These are phyloP conservation scores for Spinus pinus DNA, from an alignment of 2,797 vertebrate genomes.

Conservation along the genomic window DNA sequence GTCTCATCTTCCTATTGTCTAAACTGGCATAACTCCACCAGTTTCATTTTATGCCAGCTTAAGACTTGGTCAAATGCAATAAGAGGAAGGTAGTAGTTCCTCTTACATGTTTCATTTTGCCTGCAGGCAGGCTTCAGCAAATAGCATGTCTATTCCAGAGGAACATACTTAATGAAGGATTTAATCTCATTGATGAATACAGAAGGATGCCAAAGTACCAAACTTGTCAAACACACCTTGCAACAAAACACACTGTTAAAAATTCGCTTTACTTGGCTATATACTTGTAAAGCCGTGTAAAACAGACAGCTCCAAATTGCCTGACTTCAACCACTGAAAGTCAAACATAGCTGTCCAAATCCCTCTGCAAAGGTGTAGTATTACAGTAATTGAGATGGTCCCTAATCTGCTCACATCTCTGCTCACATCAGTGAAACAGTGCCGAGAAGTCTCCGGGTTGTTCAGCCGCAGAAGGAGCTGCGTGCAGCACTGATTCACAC, in stretches of 20 bases:
- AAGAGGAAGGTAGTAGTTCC: not conserved
- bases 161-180: not conserved
- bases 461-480: not conserved
- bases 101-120: not conserved
- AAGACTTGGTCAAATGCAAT: not conserved
- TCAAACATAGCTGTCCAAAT: not conserved
- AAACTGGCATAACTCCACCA: not conserved
- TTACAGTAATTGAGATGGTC: not conserved
- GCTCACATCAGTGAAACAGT: constrained; percentile 8
- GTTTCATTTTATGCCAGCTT: not conserved
- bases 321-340: not conserved
- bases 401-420: not conserved
- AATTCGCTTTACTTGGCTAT: not conserved
- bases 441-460: not conserved
- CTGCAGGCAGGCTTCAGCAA: not conserved
- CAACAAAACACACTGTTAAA: not conserved
- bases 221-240: not conserved
- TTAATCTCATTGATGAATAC: not conserved
- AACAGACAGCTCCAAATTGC: not conserved
- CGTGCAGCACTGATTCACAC: constrained; percentile 29
- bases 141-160: not conserved
- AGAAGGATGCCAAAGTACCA: not conserved
- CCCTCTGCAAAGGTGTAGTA: not conserved
- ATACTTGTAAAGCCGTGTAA: not conserved
- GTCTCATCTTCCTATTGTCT: not conserved